These are phyloP conservation scores for Melitaea athalia DNA, from an alignment of 2,888 invertebrate genomes.

Conservation along the genomic window DNA sequence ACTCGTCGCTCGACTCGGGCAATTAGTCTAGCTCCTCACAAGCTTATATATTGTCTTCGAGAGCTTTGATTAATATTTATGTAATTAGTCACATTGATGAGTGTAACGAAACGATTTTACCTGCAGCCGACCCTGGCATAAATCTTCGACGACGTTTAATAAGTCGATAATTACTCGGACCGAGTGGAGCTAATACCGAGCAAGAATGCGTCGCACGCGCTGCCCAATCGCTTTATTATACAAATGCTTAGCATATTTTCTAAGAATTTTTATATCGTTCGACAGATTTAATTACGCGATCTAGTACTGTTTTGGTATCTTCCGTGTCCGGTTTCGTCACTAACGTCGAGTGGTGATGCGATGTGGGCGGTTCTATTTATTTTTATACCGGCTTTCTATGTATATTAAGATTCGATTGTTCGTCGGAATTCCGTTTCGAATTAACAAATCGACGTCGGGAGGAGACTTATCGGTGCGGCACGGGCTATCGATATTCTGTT, in stretches of 20 bases:
- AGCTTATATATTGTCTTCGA: slow-evolving; percentile 35
- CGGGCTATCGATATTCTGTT: slow-evolving; percentile 49
- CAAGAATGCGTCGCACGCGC: slow-evolving; percentile 62
- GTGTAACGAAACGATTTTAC: slow-evolving; percentile 54
- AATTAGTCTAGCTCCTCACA: slow-evolving; percentile 8
- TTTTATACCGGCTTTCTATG: slow-evolving; percentile 45
- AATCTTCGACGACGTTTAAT: slow-evolving; percentile 66
- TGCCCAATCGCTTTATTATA: slow-evolving; percentile 69
- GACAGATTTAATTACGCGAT: slow-evolving; percentile 71
- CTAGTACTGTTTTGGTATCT: slow-evolving; percentile 63
- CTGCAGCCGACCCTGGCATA: slow-evolving; percentile 49
- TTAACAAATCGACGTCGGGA: slow-evolving; percentile 43
- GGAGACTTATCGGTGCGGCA: slow-evolving; percentile 42
- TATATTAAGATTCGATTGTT: slow-evolving; percentile 39
- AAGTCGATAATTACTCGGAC: slow-evolving; percentile 66
- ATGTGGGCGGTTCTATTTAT: slow-evolving; percentile 62
- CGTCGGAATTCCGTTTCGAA: slow-evolving; percentile 46
- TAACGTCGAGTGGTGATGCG: slow-evolving; percentile 54
- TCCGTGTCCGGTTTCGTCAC: slow-evolving; percentile 59
- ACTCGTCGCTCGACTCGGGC: slow-evolving; percentile 7
- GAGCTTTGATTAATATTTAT: slow-evolving; percentile 46
- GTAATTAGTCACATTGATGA: slow-evolving; percentile 49
- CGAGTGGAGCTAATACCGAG: slow-evolving; percentile 48
- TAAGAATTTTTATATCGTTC: slow-evolving; percentile 58
- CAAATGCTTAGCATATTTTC: slow-evolving; percentile 64